These are phyloP conservation scores for Microcebus murinus DNA, from an alignment of 2,113 vertebrate genomes.

Conservation along the genomic window DNA sequence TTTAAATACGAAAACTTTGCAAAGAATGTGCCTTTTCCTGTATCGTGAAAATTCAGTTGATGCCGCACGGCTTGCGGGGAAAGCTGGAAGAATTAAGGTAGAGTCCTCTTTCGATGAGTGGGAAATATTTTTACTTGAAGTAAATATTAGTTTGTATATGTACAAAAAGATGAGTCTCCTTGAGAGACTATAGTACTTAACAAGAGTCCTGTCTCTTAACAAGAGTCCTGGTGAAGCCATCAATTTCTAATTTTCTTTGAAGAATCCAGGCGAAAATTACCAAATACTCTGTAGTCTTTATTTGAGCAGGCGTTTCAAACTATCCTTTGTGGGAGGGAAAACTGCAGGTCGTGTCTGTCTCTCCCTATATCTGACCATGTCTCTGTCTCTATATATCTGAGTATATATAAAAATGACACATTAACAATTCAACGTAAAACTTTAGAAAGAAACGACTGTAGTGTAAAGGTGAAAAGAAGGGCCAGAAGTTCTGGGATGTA, in stretches of 20 bases:
- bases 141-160: too few species aligned
- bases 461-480: not conserved
- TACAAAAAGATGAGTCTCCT: not conserved
- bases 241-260: not conserved
- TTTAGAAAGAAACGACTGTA: not conserved
- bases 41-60: not conserved
- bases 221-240: not conserved
- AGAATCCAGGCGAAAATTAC: not conserved
- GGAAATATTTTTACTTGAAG: not conserved
- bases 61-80: not conserved
- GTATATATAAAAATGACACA: not conserved
- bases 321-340: not conserved
- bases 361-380: accelerated
- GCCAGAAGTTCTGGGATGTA: not conserved
- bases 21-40: not conserved
- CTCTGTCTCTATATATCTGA: too few species aligned
- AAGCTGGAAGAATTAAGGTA: not conserved
- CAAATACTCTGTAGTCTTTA: not conserved
- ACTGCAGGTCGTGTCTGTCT: not conserved
- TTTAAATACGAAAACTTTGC: not conserved
- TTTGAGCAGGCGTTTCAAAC: not conserved
- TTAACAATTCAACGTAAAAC: not conserved
- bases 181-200: not conserved
- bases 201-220: not conserved
- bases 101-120: not conserved